These are phyloP conservation scores for Catalaphyllia jardinei DNA, from an alignment of 64 coral and sea anemone species.

Conservation along the genomic window DNA sequence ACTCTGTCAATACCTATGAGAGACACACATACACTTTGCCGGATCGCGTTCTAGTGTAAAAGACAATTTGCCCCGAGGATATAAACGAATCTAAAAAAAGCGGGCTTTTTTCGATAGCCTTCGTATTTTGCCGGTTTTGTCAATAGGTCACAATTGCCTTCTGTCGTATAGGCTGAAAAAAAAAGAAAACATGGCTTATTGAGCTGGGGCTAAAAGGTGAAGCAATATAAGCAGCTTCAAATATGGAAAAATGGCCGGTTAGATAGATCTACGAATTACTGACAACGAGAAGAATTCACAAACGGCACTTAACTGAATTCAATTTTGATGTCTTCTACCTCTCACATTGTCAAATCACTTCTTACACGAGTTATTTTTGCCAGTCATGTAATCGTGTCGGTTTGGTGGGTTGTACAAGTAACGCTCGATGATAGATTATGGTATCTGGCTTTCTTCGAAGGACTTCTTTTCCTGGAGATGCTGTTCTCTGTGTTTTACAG, in stretches of 20 bases:
- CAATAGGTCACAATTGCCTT: neutral
- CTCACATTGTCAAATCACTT: conserved; percentile 44
- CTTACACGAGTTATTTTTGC: conserved; percentile 47
- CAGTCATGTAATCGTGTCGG: conserved; percentile 31
- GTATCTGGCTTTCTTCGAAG: conserved; percentile 47
- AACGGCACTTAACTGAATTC: neutral
- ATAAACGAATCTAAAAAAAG: conserved; percentile 1
- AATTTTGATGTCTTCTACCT: conserved; percentile 19
- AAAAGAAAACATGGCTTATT: neutral
- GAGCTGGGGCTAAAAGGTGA: neutral
- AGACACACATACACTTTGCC: neutral
- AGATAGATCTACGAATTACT: neutral
- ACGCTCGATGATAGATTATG: conserved; percentile 21
- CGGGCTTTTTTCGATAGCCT: neutral
- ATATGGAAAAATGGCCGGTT: neutral
- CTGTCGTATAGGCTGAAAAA: neutral
- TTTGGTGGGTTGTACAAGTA: conserved; percentile 55
- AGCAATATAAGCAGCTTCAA: neutral
- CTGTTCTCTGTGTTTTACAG: conserved; percentile 33
- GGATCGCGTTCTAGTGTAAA: neutral
- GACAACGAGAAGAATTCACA: neutral
- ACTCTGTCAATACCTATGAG: neutral
- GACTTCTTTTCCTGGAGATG: conserved; percentile 35
- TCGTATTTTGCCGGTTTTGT: neutral
- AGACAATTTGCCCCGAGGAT: neutral